Percentiles rank a stretch among this genome's conserved stretches.
Evolutionary conservation across 2,797 vertebrate species (phyloP).

Genomic region (Calcarius lapponicus): DNA sequence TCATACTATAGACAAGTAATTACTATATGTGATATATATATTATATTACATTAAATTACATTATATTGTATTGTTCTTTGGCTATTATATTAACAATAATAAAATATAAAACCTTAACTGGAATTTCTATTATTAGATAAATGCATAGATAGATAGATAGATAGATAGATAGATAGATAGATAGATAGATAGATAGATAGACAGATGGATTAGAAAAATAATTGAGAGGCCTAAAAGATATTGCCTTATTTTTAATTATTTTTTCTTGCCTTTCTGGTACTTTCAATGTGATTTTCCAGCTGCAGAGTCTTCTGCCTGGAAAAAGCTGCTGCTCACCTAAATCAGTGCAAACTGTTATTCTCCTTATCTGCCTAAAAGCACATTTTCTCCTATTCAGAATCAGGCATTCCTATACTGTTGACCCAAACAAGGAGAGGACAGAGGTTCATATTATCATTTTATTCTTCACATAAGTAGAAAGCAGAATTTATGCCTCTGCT

Average conservation of each 20-base stretch:
- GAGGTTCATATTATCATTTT: constrained; percentile 43
- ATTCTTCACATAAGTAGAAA: constrained; percentile 47
- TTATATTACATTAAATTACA: neutral
- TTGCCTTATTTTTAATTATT: neutral
- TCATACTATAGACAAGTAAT: neutral
- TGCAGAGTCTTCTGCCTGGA: neutral
- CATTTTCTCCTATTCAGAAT: constrained; percentile 56
- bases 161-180: neutral
- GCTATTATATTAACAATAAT: neutral
- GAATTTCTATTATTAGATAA: neutral
- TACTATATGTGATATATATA: neutral
- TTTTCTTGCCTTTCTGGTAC: neutral
- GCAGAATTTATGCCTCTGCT: constrained; percentile 53
- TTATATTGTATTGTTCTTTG: neutral
- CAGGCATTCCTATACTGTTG: constrained; percentile 7
- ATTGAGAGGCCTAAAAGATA: neutral
- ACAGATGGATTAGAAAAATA: neutral
- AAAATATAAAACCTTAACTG: neutral
- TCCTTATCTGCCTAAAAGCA: constrained; percentile 7
- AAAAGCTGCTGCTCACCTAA: constrained; percentile 21
- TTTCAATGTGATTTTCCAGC: neutral
- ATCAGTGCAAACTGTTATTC: neutral
- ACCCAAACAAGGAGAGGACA: constrained; percentile 29
- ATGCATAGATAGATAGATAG: neutral
- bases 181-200: too few relatives aligned